Evolutionary conservation across 2,888 invertebrate genomes (phyloP).

Genomic region (Esperia sulphurella): DNA sequence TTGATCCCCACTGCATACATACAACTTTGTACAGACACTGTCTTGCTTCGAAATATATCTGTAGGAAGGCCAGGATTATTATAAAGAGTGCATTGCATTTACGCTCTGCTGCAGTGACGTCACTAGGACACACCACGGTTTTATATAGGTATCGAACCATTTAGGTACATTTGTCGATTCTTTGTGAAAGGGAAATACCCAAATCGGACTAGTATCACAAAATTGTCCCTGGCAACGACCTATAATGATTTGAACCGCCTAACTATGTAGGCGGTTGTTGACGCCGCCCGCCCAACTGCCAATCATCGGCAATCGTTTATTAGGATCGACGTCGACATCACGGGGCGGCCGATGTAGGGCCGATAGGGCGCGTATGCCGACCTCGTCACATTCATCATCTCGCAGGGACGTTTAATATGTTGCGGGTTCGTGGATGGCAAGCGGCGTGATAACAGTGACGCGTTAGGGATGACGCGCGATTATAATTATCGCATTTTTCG

Average conservation of each 20-base stretch:
- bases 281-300: conserved; percentile 41
- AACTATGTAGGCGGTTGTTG: background rate
- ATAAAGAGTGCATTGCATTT: no score
- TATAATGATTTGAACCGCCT: background rate
- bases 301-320: conserved; percentile 71
- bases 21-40: no score
- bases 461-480: conserved; percentile 33
- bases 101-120: no score
- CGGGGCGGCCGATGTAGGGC: background rate
- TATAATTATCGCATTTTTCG: conserved; percentile 38
- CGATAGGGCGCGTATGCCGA: conserved; percentile 30
- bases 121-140: no score
- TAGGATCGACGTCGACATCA: conserved; percentile 48
- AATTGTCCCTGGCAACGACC: no score
- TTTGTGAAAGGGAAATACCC: no score
- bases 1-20: no score
- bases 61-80: no score
- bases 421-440: conserved; percentile 56
- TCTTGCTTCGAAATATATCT: no score
- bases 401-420: conserved; percentile 70
- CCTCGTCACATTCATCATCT: conserved; percentile 69
- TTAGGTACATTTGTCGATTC: no score
- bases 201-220: no score
- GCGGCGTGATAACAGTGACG: conserved; percentile 43
- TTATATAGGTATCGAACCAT: no score